Evolutionary conservation across 1,140 invertebrate species (phyloP).

Genomic region (Lordiphosa stackelbergi): DNA sequence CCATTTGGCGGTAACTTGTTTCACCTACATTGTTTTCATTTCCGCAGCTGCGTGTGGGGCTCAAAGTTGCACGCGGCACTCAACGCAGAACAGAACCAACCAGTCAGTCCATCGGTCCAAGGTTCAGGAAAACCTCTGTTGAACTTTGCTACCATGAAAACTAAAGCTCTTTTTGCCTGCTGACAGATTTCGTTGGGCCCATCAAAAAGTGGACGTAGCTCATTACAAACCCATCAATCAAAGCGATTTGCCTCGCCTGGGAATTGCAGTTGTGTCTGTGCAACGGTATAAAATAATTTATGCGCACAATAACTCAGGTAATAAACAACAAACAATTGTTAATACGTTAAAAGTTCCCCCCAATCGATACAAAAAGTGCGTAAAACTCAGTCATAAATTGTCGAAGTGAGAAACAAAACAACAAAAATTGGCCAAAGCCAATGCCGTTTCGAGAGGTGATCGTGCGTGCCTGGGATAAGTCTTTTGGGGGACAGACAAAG

Average conservation of each 20-base stretch:
- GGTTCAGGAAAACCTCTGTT: conserved; percentile 38
- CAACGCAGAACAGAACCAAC: conserved; percentile 19
- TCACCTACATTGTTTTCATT: conserved; percentile 72
- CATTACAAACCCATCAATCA: conserved; percentile 68
- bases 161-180: conserved; percentile 16
- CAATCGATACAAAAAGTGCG: conserved; percentile 46
- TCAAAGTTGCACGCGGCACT: conserved; percentile 25
- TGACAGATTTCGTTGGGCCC: conserved; percentile 44
- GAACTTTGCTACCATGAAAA: conserved; percentile 50
- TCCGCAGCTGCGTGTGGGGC: conserved; percentile 69
- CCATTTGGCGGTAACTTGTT: conserved; percentile 64
- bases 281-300: conserved; percentile 65
- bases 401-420: conserved; percentile 50
- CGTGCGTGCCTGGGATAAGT: conserved; percentile 55
- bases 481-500: conserved; percentile 19
- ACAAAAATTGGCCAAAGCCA: conserved; percentile 53
- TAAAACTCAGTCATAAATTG: conserved; percentile 56
- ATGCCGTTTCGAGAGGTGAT: conserved; percentile 52
- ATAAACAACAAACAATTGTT: conserved; percentile 32
- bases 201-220: conserved; percentile 37
- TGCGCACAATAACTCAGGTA: conserved; percentile 66
- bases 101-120: conserved; percentile 39
- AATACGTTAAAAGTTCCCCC: conserved; percentile 31
- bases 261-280: conserved; percentile 1
- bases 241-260: conserved; percentile 12